These are phyloP conservation scores for Ellobium chinense DNA, from an alignment of 2,888 invertebrate species.

Conservation along the genomic window DNA sequence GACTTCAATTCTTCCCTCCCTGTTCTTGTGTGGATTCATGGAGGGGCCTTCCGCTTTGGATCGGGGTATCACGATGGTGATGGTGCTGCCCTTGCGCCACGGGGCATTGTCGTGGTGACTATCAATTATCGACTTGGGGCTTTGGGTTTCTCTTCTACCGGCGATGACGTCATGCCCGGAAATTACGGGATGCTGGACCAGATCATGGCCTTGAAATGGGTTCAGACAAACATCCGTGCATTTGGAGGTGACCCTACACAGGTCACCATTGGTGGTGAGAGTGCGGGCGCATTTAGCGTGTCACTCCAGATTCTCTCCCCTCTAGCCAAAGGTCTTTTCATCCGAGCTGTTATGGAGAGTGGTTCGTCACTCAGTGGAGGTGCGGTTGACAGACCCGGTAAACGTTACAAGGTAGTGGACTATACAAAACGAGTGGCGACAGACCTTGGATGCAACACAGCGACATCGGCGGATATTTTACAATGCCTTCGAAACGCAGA, in stretches of 20 bases:
- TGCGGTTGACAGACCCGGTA: slow-evolving; percentile 14
- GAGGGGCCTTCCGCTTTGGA: neutral
- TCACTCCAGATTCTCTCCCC: neutral
- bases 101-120: neutral
- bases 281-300: slow-evolving; percentile 7
- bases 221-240: slow-evolving; percentile 1
- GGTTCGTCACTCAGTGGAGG: neutral
- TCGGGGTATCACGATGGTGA: slow-evolving; percentile 11
- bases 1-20: too few species aligned
- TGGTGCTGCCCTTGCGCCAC: neutral
- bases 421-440: neutral
- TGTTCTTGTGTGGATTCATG: too few species aligned
- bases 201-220: slow-evolving; percentile 26
- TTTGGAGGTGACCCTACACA: slow-evolving; percentile 3
- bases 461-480: neutral
- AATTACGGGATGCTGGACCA: slow-evolving; percentile 41
- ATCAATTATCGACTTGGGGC: slow-evolving; percentile 7
- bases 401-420: neutral
- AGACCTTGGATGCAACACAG: neutral
- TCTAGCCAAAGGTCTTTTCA: neutral
- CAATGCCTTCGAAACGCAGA: neutral
- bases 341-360: neutral
- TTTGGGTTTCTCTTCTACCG: slow-evolving; percentile 22
- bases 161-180: slow-evolving; percentile 35
- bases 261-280: slow-evolving; percentile 5